Conservation (phyloP, 35 echinoderm and acorn worm species). For the Patiria miniata region DNA sequence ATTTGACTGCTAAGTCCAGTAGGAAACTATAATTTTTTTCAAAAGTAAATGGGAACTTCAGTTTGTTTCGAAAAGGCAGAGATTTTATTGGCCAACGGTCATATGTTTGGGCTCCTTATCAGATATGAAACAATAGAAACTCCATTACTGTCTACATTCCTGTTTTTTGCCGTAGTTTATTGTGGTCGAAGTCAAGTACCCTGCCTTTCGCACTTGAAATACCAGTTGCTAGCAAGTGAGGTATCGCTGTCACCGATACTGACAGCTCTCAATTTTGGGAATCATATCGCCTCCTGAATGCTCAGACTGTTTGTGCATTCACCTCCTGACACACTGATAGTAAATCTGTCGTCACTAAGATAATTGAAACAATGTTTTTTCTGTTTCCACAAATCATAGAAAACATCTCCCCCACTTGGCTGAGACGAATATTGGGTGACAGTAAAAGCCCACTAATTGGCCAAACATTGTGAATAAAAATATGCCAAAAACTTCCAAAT, state of each 20-base stretch:
- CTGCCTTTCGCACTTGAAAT: background rate
- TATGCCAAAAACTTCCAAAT: background rate
- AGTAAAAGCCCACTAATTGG: slow-evolving; percentile 7
- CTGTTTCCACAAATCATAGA: background rate
- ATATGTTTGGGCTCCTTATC: no score
- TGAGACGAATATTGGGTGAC: background rate
- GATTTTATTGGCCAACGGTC: no score
- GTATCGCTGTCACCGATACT: background rate
- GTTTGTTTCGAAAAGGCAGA: no score
- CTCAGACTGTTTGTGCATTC: background rate
- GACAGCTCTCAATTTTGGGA: background rate
- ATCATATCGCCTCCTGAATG: background rate
- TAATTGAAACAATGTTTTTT: slow-evolving; percentile 23
- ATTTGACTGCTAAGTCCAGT: no score
- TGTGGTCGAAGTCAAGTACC: no score
- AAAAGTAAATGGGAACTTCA: no score
- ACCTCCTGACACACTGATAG: background rate
- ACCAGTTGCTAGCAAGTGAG: background rate
- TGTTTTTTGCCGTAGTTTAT: no score
- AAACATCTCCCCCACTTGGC: background rate
- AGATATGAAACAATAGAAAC: no score
- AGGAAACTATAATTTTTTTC: no score
- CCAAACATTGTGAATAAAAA: background rate
- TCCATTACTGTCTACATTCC: no score
- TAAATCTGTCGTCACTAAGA: background rate